Evolutionary conservation across 2,888 invertebrate genomes (phyloP).

Genomic region (Papilio elwesi): DNA sequence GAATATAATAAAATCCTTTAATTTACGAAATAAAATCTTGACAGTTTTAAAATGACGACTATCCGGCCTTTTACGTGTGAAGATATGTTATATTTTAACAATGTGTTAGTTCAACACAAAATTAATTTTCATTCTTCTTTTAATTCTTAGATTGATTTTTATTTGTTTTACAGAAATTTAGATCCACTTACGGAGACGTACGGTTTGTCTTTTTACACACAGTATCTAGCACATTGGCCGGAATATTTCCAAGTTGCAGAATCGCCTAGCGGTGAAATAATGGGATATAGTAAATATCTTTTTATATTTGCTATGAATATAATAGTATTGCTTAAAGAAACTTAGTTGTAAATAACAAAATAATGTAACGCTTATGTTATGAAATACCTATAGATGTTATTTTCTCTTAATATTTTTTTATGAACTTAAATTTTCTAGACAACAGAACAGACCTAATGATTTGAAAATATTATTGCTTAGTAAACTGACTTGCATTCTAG

Average conservation of each 20-base stretch:
- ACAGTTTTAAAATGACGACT: constrained; percentile 89
- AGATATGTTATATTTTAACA: constrained; percentile 97
- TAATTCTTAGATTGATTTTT: neutral
- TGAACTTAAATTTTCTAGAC: neutral
- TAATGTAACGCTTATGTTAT: neutral
- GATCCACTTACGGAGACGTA: constrained; percentile 99
- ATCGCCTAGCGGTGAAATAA: constrained; percentile 97
- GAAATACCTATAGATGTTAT: neutral
- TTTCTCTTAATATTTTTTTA: neutral
- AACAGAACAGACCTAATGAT: too few relatives aligned
- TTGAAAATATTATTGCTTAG: neutral
- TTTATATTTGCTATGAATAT: neutral
- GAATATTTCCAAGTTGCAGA: constrained; percentile 99
- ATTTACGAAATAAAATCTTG: neutral
- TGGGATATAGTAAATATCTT: constrained; percentile 95
- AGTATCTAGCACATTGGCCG: constrained; percentile 99
- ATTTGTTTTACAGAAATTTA: constrained; percentile 89
- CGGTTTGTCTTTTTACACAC: constrained; percentile 97
- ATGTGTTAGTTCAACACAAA: constrained; percentile 88
- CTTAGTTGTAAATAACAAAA: too few relatives aligned
- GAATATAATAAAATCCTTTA: neutral
- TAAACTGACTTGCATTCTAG: constrained; percentile 78
- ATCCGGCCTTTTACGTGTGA: constrained; percentile 96
- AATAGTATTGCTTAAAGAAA: too few relatives aligned
- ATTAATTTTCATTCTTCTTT: constrained; percentile 18